Percentiles rank a stretch among this genome's conserved stretches.
Conservation (phyloP, 2,113 vertebrate genomes). For the Tragelaphus buxtoni region DNA sequence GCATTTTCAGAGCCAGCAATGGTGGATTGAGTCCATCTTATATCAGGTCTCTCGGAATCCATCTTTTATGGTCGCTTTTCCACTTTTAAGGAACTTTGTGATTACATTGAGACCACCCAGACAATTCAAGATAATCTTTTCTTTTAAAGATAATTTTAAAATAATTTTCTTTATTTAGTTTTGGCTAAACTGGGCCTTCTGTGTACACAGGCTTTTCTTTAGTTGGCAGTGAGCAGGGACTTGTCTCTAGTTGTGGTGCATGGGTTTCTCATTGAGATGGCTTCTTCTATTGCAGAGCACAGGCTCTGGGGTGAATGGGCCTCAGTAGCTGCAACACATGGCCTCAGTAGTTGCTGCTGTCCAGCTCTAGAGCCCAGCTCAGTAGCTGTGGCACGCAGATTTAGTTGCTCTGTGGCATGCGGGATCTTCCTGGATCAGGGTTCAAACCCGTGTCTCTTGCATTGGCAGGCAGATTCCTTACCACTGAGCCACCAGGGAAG, state of each 20-base stretch:
- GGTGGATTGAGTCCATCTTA: background rate
- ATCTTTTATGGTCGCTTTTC: background rate
- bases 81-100: background rate
- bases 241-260: fast-evolving
- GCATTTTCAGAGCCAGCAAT: background rate
- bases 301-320: background rate
- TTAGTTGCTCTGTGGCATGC: background rate
- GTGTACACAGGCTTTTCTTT: background rate
- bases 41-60: background rate
- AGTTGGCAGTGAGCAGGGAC: background rate
- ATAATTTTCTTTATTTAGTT: background rate
- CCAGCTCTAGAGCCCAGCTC: background rate
- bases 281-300: background rate
- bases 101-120: background rate
- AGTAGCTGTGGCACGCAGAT: fast-evolving
- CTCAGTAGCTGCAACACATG: background rate
- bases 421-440: background rate
- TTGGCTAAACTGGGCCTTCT: background rate
- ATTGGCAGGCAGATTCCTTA: background rate
- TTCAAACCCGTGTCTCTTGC: background rate
- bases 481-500: background rate
- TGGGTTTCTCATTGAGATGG: background rate
- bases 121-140: background rate
- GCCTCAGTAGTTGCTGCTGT: background rate
- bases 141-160: background rate